Evolutionary conservation across 2,113 vertebrate species (phyloP).

Genomic region (Hyperopisus bebe): DNA sequence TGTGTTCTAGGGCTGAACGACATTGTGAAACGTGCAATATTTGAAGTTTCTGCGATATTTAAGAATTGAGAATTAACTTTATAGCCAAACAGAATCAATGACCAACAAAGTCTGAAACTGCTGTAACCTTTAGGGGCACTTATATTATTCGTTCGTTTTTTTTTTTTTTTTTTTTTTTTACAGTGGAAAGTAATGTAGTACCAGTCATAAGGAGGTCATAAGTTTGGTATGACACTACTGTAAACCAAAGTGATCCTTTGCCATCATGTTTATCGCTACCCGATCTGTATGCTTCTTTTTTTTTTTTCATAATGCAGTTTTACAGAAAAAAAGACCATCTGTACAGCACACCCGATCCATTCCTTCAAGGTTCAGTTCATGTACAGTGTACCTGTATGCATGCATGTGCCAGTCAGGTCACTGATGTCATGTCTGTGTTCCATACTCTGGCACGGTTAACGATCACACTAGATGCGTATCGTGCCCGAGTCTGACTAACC

Average conservation of each 20-base stretch:
- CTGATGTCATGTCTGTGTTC: neutral
- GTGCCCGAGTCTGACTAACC: neutral
- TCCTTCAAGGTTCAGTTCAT: neutral
- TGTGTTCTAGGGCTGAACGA: no score
- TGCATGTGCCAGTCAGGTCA: neutral
- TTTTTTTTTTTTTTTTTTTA: no score
- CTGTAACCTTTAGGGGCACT: neutral
- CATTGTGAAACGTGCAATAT: no score
- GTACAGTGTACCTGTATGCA: neutral
- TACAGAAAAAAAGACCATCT: neutral
- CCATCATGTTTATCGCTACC: no score
- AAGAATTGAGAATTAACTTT: no score
- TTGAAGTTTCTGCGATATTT: neutral
- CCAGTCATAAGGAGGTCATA: no score
- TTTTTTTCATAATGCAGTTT: neutral
- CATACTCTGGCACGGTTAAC: neutral
- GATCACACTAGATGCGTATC: neutral
- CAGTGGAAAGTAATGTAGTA: no score
- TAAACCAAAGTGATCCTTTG: no score
- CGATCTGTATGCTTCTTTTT: no score
- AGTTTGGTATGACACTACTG: no score
- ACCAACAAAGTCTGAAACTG: neutral
- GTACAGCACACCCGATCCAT: neutral
- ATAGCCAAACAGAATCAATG: neutral
- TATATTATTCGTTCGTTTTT: no score